Conservation (phyloP, 2,888 invertebrate species). For the Yponomeuta cagnagella region DNA sequence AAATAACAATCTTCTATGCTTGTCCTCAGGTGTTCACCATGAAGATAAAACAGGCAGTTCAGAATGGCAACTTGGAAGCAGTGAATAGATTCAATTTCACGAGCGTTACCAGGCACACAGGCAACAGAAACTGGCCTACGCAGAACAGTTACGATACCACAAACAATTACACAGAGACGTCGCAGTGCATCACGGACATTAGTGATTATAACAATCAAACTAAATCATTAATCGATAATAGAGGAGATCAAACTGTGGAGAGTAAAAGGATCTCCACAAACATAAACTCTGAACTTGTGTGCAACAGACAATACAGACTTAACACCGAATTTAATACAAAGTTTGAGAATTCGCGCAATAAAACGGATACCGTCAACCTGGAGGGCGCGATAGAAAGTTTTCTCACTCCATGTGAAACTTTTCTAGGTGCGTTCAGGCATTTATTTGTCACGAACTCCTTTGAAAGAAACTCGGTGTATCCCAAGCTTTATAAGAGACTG, state of each 20-base stretch:
- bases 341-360: conserved; percentile 30
- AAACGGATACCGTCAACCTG: conserved; percentile 33
- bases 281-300: conserved; percentile 41
- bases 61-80: conserved; percentile 54
- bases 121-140: conserved; percentile 37
- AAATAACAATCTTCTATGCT: not conserved
- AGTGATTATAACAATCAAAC: conserved; percentile 34
- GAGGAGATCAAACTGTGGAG: conserved; percentile 26
- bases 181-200: conserved; percentile 34
- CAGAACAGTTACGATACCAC: conserved; percentile 30
- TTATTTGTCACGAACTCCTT: not conserved
- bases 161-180: conserved; percentile 23
- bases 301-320: conserved; percentile 56
- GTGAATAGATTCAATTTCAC: conserved; percentile 31
- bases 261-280: conserved; percentile 22
- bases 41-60: conserved; percentile 50
- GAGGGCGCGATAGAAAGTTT: conserved; percentile 33
- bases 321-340: conserved; percentile 41
- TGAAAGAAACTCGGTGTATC: not conserved
- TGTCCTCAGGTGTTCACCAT: conserved; percentile 53
- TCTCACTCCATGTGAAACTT: conserved; percentile 29
- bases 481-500: not conserved
- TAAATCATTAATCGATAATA: conserved; percentile 34
- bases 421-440: conserved; percentile 32
- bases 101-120: conserved; percentile 33